These are phyloP conservation scores for Pocillopora verrucosa DNA, from an alignment of 64 coral and sea anemone species.

Conservation along the genomic window DNA sequence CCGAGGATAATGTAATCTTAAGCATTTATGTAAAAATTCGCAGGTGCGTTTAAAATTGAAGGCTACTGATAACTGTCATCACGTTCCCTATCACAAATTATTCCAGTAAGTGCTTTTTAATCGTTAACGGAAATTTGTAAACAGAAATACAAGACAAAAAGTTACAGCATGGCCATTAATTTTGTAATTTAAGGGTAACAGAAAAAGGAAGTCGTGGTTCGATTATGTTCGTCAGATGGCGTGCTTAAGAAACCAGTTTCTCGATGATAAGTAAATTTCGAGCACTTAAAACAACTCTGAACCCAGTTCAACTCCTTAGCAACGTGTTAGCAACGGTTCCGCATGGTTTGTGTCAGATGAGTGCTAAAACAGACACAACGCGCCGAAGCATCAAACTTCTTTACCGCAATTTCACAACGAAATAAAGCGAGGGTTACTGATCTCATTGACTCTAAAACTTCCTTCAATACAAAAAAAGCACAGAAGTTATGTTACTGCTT, in stretches of 20 bases:
- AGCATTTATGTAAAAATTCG: too few species aligned
- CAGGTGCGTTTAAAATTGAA: too few species aligned
- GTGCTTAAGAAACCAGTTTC: background rate
- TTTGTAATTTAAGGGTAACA: too few species aligned
- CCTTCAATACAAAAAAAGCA: background rate
- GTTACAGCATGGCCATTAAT: too few species aligned
- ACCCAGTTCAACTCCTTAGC: constrained; percentile 21
- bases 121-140: too few species aligned
- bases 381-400: background rate
- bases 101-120: too few species aligned
- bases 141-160: too few species aligned
- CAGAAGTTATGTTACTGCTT: background rate
- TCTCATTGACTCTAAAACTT: background rate
- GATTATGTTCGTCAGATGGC: too few species aligned
- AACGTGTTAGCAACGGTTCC: constrained; percentile 66
- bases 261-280: background rate
- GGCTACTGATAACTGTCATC: too few species aligned
- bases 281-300: background rate
- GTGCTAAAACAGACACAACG: background rate
- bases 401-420: background rate
- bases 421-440: background rate
- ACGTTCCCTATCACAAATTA: too few species aligned
- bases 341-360: constrained; percentile 18
- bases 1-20: too few species aligned
- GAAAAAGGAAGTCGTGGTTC: too few species aligned